phyloP scores from a whole-genome alignment of 2,113 vertebrate genomes.

The Pangasianodon hypophthalmus region DNA sequence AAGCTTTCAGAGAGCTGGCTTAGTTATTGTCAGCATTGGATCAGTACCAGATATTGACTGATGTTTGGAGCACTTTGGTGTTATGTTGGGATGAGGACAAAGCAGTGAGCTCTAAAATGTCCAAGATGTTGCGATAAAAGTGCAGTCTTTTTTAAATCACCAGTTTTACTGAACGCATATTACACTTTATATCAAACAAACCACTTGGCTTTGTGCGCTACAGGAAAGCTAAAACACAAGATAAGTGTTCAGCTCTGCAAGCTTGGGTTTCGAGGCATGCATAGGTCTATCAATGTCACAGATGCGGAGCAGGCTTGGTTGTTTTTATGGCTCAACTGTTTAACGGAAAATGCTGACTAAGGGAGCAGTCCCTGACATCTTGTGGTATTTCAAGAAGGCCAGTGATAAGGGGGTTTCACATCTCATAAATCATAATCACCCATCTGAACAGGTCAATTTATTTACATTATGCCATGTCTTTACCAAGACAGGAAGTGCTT shows the following conservation, averaged over 20 bases:
- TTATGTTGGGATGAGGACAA: neutral
- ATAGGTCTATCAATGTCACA: slow-evolving; percentile 32
- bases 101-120: neutral
- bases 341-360: slow-evolving; percentile 51
- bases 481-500: neutral
- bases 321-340: slow-evolving; percentile 45
- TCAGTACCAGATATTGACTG: neutral
- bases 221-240: neutral
- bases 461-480: neutral
- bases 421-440: slow-evolving; percentile 36
- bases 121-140: neutral
- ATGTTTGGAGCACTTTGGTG: neutral
- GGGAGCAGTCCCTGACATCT: slow-evolving; percentile 25
- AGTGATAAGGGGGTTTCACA: neutral
- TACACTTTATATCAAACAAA: neutral
- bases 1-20: neutral
- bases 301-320: neutral
- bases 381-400: slow-evolving; percentile 48
- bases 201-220: neutral
- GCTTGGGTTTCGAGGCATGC: slow-evolving; percentile 21
- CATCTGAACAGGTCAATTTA: neutral
- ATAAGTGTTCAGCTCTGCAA: neutral
- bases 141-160: neutral
- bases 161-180: neutral
- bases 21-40: neutral